A percentile compares a stretch with the other conserved stretches of the same genome.
Conservation (phyloP, 2,888 invertebrate genomes). For the Scaptomyza parva region DNA sequence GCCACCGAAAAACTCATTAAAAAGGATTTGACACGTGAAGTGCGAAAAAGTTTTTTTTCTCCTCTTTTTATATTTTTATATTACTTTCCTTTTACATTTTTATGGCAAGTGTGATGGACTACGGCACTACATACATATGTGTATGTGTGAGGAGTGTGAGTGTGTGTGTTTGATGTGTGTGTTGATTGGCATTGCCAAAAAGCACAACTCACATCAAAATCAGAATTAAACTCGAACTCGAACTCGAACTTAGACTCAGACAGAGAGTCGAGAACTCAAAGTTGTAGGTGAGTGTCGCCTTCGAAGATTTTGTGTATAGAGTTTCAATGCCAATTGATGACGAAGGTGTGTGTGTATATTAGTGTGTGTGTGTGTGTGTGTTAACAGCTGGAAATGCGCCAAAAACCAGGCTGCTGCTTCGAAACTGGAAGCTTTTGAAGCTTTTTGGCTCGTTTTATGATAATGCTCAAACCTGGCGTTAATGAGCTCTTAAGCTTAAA, state of each 20-base stretch:
- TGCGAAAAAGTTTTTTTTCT: conserved; percentile 71
- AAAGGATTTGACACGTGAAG: conserved; percentile 83
- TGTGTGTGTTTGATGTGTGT: conserved; percentile 59
- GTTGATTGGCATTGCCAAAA: conserved; percentile 70
- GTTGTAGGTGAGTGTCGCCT: conserved; percentile 59
- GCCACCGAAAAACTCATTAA: conserved; percentile 82
- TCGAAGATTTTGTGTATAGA: conserved; percentile 76
- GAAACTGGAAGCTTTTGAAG: conserved; percentile 41
- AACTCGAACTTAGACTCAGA: conserved; percentile 1
- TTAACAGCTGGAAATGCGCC: conserved; percentile 41
- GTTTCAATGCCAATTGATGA: conserved; percentile 81
- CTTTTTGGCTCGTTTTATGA: conserved; percentile 73
- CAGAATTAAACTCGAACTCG: conserved; percentile 30
- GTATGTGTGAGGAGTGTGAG: conserved; percentile 20
- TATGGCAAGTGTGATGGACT: conserved; percentile 75
- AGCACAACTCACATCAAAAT: conserved; percentile 59
- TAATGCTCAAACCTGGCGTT: conserved; percentile 76
- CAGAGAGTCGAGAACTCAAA: conserved; percentile 4
- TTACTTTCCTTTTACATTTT: conserved; percentile 80
- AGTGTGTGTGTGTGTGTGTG: conserved; percentile 25
- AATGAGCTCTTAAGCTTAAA: conserved; percentile 83
- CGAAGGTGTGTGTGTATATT: conserved; percentile 33
- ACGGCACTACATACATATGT: conserved; percentile 16
- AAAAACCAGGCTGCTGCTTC: conserved; percentile 33
- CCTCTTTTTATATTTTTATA: conserved; percentile 73